Percentiles rank a stretch among this genome's conserved stretches.
Conservation (phyloP, 2,888 invertebrate genomes). For the Idaea dimidiata region DNA sequence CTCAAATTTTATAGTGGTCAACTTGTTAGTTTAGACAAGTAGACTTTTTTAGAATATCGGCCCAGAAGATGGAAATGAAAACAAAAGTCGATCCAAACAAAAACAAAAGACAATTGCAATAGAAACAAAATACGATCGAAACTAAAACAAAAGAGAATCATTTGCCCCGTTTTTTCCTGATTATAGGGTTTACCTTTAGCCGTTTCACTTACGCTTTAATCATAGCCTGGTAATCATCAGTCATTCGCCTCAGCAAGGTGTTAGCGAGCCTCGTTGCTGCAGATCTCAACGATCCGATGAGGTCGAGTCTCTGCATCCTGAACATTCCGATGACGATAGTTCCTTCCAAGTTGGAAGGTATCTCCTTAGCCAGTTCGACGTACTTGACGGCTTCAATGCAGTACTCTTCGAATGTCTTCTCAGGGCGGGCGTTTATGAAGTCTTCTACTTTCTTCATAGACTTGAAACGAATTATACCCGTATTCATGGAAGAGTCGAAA, state of each 20-base stretch:
- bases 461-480: constrained; percentile 45
- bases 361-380: constrained; percentile 81
- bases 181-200: not conserved
- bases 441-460: constrained; percentile 82
- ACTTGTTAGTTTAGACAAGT: too few relatives aligned
- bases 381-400: constrained; percentile 82
- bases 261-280: constrained; percentile 86
- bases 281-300: constrained; percentile 86
- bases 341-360: constrained; percentile 81
- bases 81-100: too few relatives aligned
- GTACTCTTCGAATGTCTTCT: constrained; percentile 83
- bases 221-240: constrained; percentile 88
- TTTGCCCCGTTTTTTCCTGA: too few relatives aligned
- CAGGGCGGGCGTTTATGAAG: constrained; percentile 84
- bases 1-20: too few relatives aligned
- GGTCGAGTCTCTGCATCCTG: constrained; percentile 89
- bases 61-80: too few relatives aligned
- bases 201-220: constrained; percentile 84
- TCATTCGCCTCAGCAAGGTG: constrained; percentile 86
- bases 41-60: too few relatives aligned
- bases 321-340: constrained; percentile 91
- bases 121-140: too few relatives aligned
- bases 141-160: too few relatives aligned
- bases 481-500: not conserved
- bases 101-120: too few relatives aligned